Percentiles rank a stretch among this genome's conserved stretches.
These are phyloP conservation scores for Napeogenes sylphis DNA, from an alignment of 2,888 invertebrate species.

Conservation along the genomic window DNA sequence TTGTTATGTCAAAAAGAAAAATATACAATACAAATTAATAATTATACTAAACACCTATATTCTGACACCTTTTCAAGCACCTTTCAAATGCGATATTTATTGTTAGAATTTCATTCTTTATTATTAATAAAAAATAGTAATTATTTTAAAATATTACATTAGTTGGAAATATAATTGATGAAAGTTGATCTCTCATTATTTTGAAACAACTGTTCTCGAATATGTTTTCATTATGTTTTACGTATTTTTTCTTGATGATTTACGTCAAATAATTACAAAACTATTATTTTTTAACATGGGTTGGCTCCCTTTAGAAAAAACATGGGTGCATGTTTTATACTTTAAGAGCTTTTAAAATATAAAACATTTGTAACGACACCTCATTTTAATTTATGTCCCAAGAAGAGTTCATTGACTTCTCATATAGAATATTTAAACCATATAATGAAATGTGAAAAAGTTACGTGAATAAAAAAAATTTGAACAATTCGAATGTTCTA, in stretches of 20 bases:
- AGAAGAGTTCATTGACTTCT: background rate
- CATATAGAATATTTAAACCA: background rate
- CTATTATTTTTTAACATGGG: slow-evolving; percentile 1
- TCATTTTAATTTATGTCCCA: background rate
- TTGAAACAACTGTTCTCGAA: background rate
- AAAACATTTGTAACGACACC: background rate
- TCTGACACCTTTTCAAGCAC: no score
- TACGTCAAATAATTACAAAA: background rate
- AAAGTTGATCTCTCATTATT: slow-evolving; percentile 1
- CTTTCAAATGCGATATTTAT: no score
- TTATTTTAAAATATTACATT: background rate
- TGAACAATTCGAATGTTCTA: no score
- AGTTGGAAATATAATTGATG: background rate
- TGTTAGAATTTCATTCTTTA: no score
- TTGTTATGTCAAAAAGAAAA: no score
- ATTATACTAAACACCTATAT: no score
- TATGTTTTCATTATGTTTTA: no score
- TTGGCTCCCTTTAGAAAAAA: background rate
- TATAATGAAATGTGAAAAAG: no score
- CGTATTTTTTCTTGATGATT: no score
- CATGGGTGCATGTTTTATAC: background rate
- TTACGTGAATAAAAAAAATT: no score
- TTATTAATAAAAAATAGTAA: no score
- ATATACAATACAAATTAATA: no score
- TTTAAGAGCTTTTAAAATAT: background rate